phyloP scores from a whole-genome alignment of 2,797 vertebrate genomes.

The Iguana delicatissima region DNA sequence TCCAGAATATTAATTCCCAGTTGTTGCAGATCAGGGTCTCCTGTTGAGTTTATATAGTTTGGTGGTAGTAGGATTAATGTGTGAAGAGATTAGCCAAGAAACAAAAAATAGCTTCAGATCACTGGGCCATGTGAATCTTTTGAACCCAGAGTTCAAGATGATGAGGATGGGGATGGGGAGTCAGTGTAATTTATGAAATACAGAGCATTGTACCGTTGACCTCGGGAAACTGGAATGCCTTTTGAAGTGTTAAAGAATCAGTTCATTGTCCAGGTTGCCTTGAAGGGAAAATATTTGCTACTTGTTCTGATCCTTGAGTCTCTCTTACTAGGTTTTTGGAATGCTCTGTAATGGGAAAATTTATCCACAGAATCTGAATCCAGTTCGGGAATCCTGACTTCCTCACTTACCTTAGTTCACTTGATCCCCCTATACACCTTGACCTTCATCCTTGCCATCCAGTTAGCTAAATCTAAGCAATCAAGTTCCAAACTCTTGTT shows the following conservation, averaged over 20 bases:
- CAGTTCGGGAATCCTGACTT: neutral
- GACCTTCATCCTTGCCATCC: neutral
- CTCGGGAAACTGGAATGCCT: neutral
- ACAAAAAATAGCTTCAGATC: neutral
- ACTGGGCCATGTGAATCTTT: neutral
- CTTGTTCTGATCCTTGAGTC: neutral
- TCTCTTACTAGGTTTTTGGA: neutral
- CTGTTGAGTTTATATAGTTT: neutral
- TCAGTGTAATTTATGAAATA: neutral
- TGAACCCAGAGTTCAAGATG: neutral
- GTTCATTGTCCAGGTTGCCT: neutral
- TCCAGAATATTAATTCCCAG: neutral
- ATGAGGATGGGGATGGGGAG: no score
- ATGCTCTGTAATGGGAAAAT: neutral
- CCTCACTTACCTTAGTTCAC: neutral
- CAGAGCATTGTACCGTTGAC: neutral
- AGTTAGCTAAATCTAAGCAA: neutral
- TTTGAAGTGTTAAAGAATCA: neutral
- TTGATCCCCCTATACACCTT: neutral
- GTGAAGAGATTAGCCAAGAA: neutral
- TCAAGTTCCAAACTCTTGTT: neutral
- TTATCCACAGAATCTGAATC: neutral
- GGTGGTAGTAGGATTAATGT: neutral
- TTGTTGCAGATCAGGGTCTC: neutral
- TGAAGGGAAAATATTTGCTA: neutral